phyloP scores from a whole-genome alignment of 2,888 invertebrate genomes.

The Monochamus alternatus region DNA sequence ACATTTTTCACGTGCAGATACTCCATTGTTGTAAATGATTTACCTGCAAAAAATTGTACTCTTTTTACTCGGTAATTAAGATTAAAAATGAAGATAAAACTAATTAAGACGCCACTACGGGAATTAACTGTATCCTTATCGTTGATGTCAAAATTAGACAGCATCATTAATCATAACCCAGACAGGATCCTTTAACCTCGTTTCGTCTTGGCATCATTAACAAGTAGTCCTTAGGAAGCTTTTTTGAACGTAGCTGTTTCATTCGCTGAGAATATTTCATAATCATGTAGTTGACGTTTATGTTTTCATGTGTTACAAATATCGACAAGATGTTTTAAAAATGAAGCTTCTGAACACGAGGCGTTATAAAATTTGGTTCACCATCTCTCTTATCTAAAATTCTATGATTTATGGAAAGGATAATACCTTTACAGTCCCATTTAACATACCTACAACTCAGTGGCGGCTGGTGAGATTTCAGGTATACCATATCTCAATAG shows the following conservation, averaged over 20 bases:
- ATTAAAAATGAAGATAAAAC: not conserved
- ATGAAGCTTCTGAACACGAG: not conserved
- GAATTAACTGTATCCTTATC: slow-evolving; percentile 12
- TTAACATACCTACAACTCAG: no score
- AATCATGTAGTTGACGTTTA: not conserved
- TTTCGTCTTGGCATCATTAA: slow-evolving; percentile 10
- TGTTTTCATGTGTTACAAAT: not conserved
- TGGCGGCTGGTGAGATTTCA: no score
- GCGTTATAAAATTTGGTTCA: no score
- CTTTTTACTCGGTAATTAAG: not conserved
- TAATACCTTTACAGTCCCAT: no score
- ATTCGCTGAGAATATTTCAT: not conserved
- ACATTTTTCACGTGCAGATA: no score
- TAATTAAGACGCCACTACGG: slow-evolving; percentile 5
- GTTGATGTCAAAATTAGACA: slow-evolving; percentile 3
- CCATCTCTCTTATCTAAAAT: no score
- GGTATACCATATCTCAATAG: no score
- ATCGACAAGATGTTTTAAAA: not conserved
- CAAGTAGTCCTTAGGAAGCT: slow-evolving; percentile 3
- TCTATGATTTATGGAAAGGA: no score
- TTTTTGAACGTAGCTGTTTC: slow-evolving; percentile 15
- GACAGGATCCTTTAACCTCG: slow-evolving; percentile 9
- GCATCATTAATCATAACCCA: slow-evolving; percentile 4
- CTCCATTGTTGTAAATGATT: no score
- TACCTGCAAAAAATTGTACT: not conserved